phyloP scores from a whole-genome alignment of 2,888 invertebrate species.

The Harpalus rubripes region DNA sequence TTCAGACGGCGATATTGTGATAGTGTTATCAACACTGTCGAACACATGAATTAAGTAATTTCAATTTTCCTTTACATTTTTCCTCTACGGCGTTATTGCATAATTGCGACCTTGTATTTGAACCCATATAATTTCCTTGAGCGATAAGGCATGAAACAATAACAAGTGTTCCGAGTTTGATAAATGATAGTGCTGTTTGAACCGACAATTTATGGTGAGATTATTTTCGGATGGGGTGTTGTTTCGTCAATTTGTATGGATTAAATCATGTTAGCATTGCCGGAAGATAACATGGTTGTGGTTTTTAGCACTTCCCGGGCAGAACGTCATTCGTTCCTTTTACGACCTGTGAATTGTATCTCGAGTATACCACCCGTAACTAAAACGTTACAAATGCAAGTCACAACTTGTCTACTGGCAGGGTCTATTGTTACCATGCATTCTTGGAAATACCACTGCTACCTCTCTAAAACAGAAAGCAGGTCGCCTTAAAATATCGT shows the following conservation, averaged over 20 bases:
- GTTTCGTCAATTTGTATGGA: conserved; percentile 33
- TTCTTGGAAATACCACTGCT: conserved; percentile 39
- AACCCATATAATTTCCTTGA: conserved; percentile 11
- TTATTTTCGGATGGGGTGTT: conserved; percentile 41
- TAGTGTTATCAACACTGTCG: conserved; percentile 15
- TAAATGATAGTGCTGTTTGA: not conserved
- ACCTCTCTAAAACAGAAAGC: conserved; percentile 12
- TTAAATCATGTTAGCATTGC: conserved; percentile 38
- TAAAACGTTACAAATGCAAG: conserved; percentile 29
- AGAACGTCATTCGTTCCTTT: conserved; percentile 56
- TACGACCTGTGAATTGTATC: conserved; percentile 38
- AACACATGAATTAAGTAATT: conserved; percentile 17
- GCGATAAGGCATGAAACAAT: conserved; percentile 26
- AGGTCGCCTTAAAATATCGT: conserved; percentile 48
- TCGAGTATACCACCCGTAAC: conserved; percentile 21
- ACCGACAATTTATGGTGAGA: not conserved
- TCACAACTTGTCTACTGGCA: conserved; percentile 33
- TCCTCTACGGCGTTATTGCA: conserved; percentile 7
- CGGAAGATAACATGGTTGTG: conserved; percentile 64
- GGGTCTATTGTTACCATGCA: conserved; percentile 32
- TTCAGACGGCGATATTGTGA: not conserved
- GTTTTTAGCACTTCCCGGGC: conserved; percentile 61
- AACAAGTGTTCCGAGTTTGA: not conserved
- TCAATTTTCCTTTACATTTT: conserved; percentile 23
- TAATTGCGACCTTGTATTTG: conserved; percentile 14